Evolutionary conservation across 2,888 invertebrate genomes (phyloP), one percentile per base, ranked within the genome.

Genomic region (Tuberolachnus salignus): DNA sequence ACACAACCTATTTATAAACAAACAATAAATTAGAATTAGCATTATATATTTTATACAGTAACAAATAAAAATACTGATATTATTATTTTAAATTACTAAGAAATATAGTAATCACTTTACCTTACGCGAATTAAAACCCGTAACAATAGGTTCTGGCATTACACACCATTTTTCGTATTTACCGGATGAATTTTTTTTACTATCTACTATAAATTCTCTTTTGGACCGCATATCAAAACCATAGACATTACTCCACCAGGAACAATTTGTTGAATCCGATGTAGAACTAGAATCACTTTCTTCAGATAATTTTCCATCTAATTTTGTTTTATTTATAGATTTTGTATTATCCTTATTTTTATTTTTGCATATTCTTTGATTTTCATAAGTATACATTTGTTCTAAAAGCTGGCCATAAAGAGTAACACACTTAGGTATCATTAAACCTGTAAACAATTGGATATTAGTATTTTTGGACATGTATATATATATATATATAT

Each of bases 211-310:
- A 53, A 53, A 21, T 13, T 59, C 19, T 42, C 46, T 14, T 2
- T 67, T 23, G 2, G 69, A 57, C 6, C 51, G 16, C 69, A 78
- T 69, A 59, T 78, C 67, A 67, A 78, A 78, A 14, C 78, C 78
- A 59, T 78, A 78, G 34, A 78, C 78, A 69, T 78, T 2, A 16
- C 19, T 34, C 78, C 78, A 78, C 67, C 63, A 64, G 10, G 74
- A 66, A 55, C 51, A 66, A 14, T 13, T 42, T 53, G 63, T 53
- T 64, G 63, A 74, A 23, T 74, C 63, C 1, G 51, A 19, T 13
- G 59, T 59, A 49, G 59, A 44, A n/a, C 64, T 63, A 42, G 13
- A 13, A 53, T 74, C 63, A 74, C 8, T 14, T 0, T 1, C 9
- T 2, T 42, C 13, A 9, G n/a, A 8, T 53, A 42, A 16, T 16